phyloP scores from a whole-genome alignment of 2,113 vertebrate species.

The Gadus chalcogrammus region DNA sequence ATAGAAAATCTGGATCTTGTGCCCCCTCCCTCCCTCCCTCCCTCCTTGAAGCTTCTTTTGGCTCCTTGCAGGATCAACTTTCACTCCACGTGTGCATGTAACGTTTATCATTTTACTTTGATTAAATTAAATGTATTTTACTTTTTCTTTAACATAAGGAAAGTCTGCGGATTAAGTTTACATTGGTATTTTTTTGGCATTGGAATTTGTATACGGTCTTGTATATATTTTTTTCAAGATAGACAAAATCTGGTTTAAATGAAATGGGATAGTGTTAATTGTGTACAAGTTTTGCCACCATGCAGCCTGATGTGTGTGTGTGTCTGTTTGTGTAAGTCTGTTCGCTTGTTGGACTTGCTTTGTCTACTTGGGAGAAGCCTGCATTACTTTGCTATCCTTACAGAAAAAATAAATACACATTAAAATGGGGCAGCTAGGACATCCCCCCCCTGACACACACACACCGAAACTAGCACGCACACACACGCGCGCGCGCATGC shows the following conservation, averaged over 20 bases:
- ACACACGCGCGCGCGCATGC: neutral
- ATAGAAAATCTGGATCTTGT: no score
- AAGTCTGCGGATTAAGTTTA: no score
- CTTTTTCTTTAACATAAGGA: no score
- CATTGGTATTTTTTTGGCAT: no score
- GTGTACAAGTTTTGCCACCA: slow-evolving; percentile 67
- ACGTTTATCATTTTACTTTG: no score
- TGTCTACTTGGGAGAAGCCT: neutral
- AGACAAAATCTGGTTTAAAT: slow-evolving; percentile 79
- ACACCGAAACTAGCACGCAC: neutral
- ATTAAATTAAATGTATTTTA: no score
- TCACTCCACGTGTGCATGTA: no score
- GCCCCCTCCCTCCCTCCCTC: no score
- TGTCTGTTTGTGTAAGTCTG: neutral
- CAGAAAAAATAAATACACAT: neutral
- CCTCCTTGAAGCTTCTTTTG: no score
- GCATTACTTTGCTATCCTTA: neutral
- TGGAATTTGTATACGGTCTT: no score
- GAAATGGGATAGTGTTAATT: slow-evolving; percentile 79
- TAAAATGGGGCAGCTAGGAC: neutral
- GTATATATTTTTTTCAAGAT: no score
- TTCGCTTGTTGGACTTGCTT: neutral
- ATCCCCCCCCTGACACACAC: neutral
- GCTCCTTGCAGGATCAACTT: no score
- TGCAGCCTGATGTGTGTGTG: neutral